These are phyloP conservation scores for Acronicta leporina DNA, from an alignment of 2,888 invertebrate genomes.

Conservation along the genomic window DNA sequence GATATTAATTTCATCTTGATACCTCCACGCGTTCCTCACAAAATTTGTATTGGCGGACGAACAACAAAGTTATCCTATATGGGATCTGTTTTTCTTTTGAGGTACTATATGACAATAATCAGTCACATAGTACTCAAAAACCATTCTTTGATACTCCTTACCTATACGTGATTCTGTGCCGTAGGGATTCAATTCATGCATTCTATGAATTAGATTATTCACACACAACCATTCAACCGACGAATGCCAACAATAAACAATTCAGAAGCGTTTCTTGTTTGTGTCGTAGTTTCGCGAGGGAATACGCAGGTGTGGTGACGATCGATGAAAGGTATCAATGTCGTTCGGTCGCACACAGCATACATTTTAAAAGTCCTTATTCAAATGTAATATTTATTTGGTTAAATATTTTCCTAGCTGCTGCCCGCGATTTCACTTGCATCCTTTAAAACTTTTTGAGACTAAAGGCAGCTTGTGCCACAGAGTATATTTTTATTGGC, in stretches of 20 bases:
- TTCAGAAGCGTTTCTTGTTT: conserved; percentile 12
- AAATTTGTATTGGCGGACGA: too few relatives aligned
- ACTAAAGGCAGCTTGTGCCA: too few relatives aligned
- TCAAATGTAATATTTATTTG: too few relatives aligned
- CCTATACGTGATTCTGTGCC: conserved; percentile 1
- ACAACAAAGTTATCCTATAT: too few relatives aligned
- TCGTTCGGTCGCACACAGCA: conserved; percentile 23
- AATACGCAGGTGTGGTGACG: conserved; percentile 38
- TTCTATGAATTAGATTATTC: conserved; percentile 24
- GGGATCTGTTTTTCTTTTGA: too few relatives aligned
- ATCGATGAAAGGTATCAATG: conserved; percentile 43
- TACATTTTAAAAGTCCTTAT: conserved; percentile 27
- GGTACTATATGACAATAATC: too few relatives aligned
- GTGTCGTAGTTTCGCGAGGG: conserved; percentile 32
- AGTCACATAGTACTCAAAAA: not conserved
- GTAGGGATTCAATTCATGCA: conserved; percentile 33
- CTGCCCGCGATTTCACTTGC: too few relatives aligned
- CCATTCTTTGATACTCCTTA: conserved; percentile 7
- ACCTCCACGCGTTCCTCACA: too few relatives aligned
- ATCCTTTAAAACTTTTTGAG: too few relatives aligned
- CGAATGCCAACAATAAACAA: conserved; percentile 30
- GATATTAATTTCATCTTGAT: too few relatives aligned
- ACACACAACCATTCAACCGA: conserved; percentile 28
- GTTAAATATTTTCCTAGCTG: too few relatives aligned
- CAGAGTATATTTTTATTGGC: too few relatives aligned